These are phyloP conservation scores for Stenodera caucasica DNA, from an alignment of 2,888 invertebrate species.

Conservation along the genomic window DNA sequence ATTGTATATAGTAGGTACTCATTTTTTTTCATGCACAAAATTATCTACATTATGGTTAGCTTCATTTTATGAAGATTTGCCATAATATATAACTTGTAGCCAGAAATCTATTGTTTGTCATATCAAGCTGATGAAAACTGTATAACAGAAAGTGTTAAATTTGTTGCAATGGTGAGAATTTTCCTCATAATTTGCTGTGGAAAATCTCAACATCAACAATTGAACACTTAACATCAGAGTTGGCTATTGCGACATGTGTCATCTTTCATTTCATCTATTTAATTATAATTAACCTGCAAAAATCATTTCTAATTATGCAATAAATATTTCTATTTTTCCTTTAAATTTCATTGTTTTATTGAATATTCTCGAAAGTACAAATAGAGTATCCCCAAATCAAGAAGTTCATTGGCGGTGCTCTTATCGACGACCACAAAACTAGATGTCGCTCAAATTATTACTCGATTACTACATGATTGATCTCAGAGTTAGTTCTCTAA, in stretches of 20 bases:
- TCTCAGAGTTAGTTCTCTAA: too few species aligned
- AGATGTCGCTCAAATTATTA: too few species aligned
- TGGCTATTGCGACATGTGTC: slow-evolving; percentile 24
- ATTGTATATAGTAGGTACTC: slow-evolving; percentile 27
- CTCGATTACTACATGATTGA: too few species aligned
- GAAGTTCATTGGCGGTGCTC: too few species aligned
- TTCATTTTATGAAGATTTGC: slow-evolving; percentile 22
- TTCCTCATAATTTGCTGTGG: neutral
- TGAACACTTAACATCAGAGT: slow-evolving; percentile 16
- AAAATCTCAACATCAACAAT: slow-evolving; percentile 10
- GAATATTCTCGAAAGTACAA: neutral
- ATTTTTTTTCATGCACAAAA: slow-evolving; percentile 16
- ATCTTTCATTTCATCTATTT: slow-evolving; percentile 22
- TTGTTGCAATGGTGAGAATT: slow-evolving; percentile 11
- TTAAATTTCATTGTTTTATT: slow-evolving; percentile 10
- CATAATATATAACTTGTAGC: slow-evolving; percentile 13
- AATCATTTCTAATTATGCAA: slow-evolving; percentile 24
- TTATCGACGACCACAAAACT: too few species aligned
- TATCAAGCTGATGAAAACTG: neutral
- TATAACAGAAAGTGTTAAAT: slow-evolving; percentile 18
- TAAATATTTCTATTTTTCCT: slow-evolving; percentile 22
- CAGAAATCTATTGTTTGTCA: slow-evolving; percentile 20
- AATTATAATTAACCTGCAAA: slow-evolving; percentile 12
- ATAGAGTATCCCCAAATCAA: too few species aligned
- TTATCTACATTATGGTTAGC: slow-evolving; percentile 19